Evolutionary conservation across 2,888 invertebrate species (phyloP), one percentile per base, ranked within the genome.

Genomic region (Auanema freiburgensis): DNA sequence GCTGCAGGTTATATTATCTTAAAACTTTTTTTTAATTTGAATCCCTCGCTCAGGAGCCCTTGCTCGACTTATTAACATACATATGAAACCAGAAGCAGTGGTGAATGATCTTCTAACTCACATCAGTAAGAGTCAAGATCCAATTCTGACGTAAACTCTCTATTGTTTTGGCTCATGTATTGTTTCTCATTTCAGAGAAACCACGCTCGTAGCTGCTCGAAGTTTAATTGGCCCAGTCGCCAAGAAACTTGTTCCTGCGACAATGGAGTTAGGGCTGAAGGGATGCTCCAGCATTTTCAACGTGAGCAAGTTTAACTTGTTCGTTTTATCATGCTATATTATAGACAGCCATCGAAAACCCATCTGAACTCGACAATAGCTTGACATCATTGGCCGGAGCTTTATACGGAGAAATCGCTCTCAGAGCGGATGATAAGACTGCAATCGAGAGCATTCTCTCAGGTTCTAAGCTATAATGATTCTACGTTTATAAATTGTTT

Each of bases 21-120:
- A n/a, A n/a, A n/a, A 16, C 18, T n/a, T 3, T 18, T 55, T 16
- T 33, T 6, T 8, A 16, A 41, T 16, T 55, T 16, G n/a, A 23
- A 49, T 12, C 11, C 53, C 6, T 24, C 3, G 4, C 53, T 41
- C 51, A 59, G 66, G 67, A n/a, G 72, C 72, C 0, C 57, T 76
- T 8, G 62, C 72, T 11, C 66, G 72, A 23, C 58, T 76, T 40
- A 49, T 74, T 42, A 65, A 88, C 24, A 95, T 97, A 74, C 96
- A 97, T 86, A 91, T 91, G 57, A 89, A 93, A 68, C 91, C 94
- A 0, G 97, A 97, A 87, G 92, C 94, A 10, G 87, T 97, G n/a
- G 93, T 96, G 85, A 89, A 90, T 14, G 97, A 98, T 84, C 88
- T 97, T 83, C 91, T 93, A 84, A 91, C 90, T 80, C 90, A 90